Percentiles rank a stretch among this genome's conserved stretches.
Evolutionary conservation across 1,140 invertebrate species (phyloP).

Genomic region (Drosophila bifasciata): DNA sequence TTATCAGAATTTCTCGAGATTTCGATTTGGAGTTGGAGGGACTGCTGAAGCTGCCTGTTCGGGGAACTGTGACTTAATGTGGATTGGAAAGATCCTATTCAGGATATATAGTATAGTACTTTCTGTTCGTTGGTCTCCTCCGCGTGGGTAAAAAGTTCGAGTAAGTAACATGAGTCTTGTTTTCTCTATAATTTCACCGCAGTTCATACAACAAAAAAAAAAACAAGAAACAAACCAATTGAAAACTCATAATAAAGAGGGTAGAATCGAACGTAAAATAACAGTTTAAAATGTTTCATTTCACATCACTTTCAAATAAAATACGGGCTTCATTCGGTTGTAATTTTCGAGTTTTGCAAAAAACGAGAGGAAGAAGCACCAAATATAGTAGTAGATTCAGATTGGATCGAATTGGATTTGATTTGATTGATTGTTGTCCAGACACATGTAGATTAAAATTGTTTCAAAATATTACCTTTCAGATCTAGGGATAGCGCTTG

Average conservation of each 20-base stretch:
- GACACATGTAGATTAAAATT: conserved; percentile 38
- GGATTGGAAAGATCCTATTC: conserved; percentile 24
- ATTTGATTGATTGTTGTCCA: conserved; percentile 35
- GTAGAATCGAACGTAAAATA: conserved; percentile 12
- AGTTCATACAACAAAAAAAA: conserved; percentile 47
- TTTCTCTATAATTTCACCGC: conserved; percentile 57
- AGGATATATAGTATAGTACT: conserved; percentile 24
- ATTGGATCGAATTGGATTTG: conserved; percentile 38
- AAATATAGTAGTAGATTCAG: conserved; percentile 50
- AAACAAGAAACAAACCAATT: conserved; percentile 49
- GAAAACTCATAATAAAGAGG: conserved; percentile 43
- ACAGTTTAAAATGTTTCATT: conserved; percentile 15
- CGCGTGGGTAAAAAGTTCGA: conserved; percentile 32
- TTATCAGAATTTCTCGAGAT: conserved; percentile 5
- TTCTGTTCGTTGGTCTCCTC: conserved; percentile 15
- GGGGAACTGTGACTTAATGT: conserved; percentile 37
- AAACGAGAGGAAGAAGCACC: conserved; percentile 55
- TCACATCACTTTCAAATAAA: conserved; percentile 40
- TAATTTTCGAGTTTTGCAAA: conserved; percentile 29
- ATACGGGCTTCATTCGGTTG: conserved; percentile 22
- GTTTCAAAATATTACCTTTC: conserved; percentile 62
- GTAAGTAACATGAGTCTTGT: conserved; percentile 34
- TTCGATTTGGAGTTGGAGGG: conserved; percentile 13
- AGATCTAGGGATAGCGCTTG: conserved; percentile 2
- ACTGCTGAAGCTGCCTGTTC: conserved; percentile 56